phyloP scores from a whole-genome alignment of 2,113 vertebrate species.

The Pitta sordida region DNA sequence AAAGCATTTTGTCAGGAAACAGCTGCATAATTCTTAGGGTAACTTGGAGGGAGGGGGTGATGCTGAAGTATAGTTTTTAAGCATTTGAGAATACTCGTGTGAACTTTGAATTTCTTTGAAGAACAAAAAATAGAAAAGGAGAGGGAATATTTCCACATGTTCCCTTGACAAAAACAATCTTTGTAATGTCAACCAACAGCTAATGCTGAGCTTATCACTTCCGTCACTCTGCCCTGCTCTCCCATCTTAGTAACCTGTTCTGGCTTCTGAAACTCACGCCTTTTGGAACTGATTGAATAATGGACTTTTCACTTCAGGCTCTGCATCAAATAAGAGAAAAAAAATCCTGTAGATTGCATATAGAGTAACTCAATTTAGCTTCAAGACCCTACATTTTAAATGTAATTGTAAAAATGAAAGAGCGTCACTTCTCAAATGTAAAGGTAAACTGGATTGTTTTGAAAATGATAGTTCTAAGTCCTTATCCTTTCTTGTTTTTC shows the following conservation, averaged over 20 bases:
- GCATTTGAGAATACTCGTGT: neutral
- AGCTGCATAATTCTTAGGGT: neutral
- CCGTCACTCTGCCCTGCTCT: neutral
- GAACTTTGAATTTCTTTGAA: neutral
- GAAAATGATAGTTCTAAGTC: neutral
- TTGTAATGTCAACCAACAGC: slow-evolving; percentile 50
- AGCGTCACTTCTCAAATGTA: neutral
- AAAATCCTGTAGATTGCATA: neutral
- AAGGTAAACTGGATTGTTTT: neutral
- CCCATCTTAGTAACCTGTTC: slow-evolving; percentile 1
- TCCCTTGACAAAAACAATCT: slow-evolving; percentile 41
- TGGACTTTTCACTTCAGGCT: slow-evolving; percentile 11
- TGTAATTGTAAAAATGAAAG: neutral
- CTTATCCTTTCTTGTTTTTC: neutral
- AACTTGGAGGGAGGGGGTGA: neutral
- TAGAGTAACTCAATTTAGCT: neutral
- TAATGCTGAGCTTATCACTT: slow-evolving; percentile 35
- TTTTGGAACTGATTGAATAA: slow-evolving; percentile 29
- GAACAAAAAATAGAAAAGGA: neutral
- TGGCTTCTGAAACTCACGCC: slow-evolving; percentile 62
- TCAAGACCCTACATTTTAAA: neutral
- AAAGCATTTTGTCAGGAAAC: neutral
- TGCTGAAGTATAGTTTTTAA: neutral
- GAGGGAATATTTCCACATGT: slow-evolving; percentile 4
- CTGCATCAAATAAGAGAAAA: neutral